phyloP scores from a whole-genome alignment of 2,888 invertebrate species.

The Adelognathus sp. region DNA sequence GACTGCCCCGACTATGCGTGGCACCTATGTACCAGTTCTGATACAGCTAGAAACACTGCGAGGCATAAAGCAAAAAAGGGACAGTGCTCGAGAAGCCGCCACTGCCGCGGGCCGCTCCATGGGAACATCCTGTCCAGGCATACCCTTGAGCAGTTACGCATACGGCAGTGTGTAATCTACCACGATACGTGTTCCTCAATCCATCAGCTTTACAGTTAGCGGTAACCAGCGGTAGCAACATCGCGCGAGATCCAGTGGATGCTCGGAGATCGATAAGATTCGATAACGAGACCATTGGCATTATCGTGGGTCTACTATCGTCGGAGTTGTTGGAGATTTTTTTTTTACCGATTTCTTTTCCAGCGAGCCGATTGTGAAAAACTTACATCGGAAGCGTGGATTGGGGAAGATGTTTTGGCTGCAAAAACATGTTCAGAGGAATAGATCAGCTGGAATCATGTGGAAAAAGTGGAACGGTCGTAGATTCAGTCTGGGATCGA shows the following conservation, averaged over 20 bases:
- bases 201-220: slow-evolving; percentile 75
- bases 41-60: slow-evolving; percentile 2
- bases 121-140: slow-evolving; percentile 76
- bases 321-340: not conserved
- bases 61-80: slow-evolving; percentile 56
- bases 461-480: too few species aligned
- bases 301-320: slow-evolving; percentile 30
- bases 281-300: slow-evolving; percentile 72
- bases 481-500: too few species aligned
- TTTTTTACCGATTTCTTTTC: not conserved
- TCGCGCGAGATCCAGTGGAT: not conserved
- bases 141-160: slow-evolving; percentile 69
- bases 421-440: too few species aligned
- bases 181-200: slow-evolving; percentile 69
- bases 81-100: slow-evolving; percentile 58
- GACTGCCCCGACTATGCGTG: not conserved
- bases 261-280: slow-evolving; percentile 72
- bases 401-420: not conserved
- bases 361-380: not conserved
- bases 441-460: too few species aligned
- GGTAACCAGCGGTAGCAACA: slow-evolving; percentile 53
- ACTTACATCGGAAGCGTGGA: not conserved
- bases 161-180: slow-evolving; percentile 71
- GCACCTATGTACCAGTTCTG: not conserved
- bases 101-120: slow-evolving; percentile 70